Conservation (phyloP, 2,113 vertebrate species). For the Lonchura striata region DNA sequence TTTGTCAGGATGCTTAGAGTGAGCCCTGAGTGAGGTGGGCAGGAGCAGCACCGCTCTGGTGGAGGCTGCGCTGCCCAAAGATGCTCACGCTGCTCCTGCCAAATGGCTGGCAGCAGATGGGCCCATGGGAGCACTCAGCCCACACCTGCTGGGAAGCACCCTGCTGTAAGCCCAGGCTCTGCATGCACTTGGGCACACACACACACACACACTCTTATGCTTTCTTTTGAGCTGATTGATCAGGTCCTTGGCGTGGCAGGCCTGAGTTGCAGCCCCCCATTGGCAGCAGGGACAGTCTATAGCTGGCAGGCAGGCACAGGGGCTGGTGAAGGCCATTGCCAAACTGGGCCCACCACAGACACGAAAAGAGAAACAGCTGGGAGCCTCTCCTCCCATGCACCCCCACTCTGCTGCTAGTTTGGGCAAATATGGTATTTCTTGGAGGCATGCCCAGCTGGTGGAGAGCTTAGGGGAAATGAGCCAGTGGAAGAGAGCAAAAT, state of each 20-base stretch:
- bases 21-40: background rate
- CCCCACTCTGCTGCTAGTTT: background rate
- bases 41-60: fast-evolving
- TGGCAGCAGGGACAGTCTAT: background rate
- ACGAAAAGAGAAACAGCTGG: background rate
- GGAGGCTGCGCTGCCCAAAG: background rate
- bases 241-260: fast-evolving
- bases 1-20: background rate
- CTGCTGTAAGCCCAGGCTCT: background rate
- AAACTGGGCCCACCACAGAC: fast-evolving
- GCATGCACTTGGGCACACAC: no score
- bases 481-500: background rate
- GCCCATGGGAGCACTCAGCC: fast-evolving
- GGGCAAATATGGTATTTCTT: background rate
- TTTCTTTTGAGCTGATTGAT: background rate
- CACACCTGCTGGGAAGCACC: background rate
- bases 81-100: background rate
- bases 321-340: background rate
- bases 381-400: background rate
- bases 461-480: background rate
- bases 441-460: background rate
- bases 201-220: fast-evolving
- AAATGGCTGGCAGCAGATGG: background rate
- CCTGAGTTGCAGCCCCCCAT: fast-evolving
- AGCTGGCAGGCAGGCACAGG: background rate